Base-by-base conservation (phyloP, 2,888 invertebrate genomes). In the Apodemia zela region DNA sequence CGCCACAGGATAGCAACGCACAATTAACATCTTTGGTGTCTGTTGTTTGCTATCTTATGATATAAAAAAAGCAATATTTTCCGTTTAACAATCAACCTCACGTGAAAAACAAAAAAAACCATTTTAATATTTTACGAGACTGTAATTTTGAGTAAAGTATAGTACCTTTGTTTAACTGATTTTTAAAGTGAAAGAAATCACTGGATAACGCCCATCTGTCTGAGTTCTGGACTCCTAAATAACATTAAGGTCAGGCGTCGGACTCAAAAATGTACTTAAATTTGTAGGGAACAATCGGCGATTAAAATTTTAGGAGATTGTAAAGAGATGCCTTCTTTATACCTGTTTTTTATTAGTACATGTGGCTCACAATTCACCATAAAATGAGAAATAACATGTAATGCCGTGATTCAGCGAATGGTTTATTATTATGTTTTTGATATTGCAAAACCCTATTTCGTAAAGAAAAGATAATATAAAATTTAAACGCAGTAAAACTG, bases 261-360 rank as follows among this genome's bases (percentile, higher is more conserved):
- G 45, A 6, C n/a, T 42, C n/a, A 45, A 45, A 45, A 45, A 45
- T 45, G 45, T 45, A 45, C 45, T 45, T 45, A n/a, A 45, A 45
- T n/a, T 45, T 7, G n/a, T 45, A n/a, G 15, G 6, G 15, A 45
- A 45, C 45, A 45, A 45, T 45, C 45, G 45, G 45, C n/a, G 45
- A 45, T 45, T 45, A 45, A 45, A n/a, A 45, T n/a, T 45, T 45
- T n/a, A 45, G 45, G 42, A 45, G 45, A 45, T n/a, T 45, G 42
- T 42, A 45, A 45, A 45, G 45, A 45, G n/a, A 45, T 15, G 13
- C 42, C 5, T 45, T 45, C n/a, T 45, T n/a, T 45, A 7, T 45
- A n/a, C 45, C n/a, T n/a, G 45, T 45, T 45, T 38, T 45, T 45
- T n/a, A 45, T 45, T 45, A n/a, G 45, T 45, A 45, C n/a, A 45